A percentile compares a stretch with the other conserved stretches of the same genome.
Evolutionary conservation across 2,113 vertebrate species (phyloP).

Genomic region (Gambusia affinis): DNA sequence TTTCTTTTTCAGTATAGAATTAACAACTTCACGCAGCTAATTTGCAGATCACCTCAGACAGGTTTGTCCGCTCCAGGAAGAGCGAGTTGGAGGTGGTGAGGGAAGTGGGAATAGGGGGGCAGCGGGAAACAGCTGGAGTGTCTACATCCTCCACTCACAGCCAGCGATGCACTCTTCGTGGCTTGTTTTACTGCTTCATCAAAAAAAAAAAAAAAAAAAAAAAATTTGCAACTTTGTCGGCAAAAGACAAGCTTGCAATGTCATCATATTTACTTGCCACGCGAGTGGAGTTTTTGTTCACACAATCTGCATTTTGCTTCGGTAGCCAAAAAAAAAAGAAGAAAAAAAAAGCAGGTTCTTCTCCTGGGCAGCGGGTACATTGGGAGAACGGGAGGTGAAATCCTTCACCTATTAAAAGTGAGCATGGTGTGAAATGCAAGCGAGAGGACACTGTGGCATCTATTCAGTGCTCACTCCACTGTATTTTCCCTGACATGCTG

Average conservation of each 20-base stretch:
- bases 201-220: slow-evolving; percentile 63
- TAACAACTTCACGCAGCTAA: slow-evolving; percentile 40
- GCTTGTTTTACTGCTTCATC: slow-evolving; percentile 75
- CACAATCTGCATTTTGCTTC: slow-evolving; percentile 79
- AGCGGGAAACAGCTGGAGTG: background rate
- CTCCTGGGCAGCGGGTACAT: slow-evolving; percentile 66
- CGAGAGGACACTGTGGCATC: slow-evolving; percentile 27
- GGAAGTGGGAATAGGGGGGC: background rate
- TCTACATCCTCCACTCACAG: slow-evolving; percentile 48
- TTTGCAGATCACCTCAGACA: slow-evolving; percentile 34
- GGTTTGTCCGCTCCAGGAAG: slow-evolving; percentile 35
- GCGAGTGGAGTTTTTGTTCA: slow-evolving; percentile 71
- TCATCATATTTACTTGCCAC: slow-evolving; percentile 80
- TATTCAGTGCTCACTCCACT: slow-evolving; percentile 21
- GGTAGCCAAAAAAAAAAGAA: slow-evolving; percentile 60
- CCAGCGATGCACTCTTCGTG: slow-evolving; percentile 51
- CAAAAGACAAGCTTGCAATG: slow-evolving; percentile 76
- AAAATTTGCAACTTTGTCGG: slow-evolving; percentile 75
- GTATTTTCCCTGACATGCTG: slow-evolving; percentile 31
- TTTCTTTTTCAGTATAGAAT: slow-evolving; percentile 47
- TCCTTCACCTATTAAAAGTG: slow-evolving; percentile 64
- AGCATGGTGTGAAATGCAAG: slow-evolving; percentile 46
- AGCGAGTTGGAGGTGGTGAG: background rate
- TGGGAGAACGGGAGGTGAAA: slow-evolving; percentile 57
- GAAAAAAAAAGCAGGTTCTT: background rate